Evolutionary conservation across 2,888 invertebrate species (phyloP), one percentile per base, ranked within the genome.

Genomic region (Eupithecia insigniata): DNA sequence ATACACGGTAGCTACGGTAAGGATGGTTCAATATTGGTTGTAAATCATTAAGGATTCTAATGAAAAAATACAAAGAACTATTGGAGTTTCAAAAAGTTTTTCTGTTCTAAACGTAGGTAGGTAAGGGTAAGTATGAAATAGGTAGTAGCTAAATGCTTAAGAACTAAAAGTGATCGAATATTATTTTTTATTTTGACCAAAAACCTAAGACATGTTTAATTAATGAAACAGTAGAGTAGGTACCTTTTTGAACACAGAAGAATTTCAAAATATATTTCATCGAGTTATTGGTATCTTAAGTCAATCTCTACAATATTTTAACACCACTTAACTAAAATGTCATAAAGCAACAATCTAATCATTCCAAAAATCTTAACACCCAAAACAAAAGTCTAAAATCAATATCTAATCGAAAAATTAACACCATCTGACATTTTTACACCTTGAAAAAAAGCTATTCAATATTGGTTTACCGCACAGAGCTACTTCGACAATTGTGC

Each of bases 401-500:
- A 51, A 34, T 55, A 73, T 74, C 74, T 70, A 76, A 77, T 69
- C 71, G 66, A 60, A 73, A 76, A 73, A 70, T 76, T 77, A 74
- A 78, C 82, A 82, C 78, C 71, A 74, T 74, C 74, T 66, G 75
- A 76, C 64, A 67, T 66, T 77, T 78, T 66, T 39, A 73, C 34
- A 55, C 58, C 18, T 46, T 51, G 46, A 77, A 71, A 67, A 82
- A 80, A 80, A 77, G 65, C 79, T 71, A 61, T 67, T 73, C 68
- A 67, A 39, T 60, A 66, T 70, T 71, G 62, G 70, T 73, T 67
- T 66, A 72, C 70, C 77, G 79, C 80, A 79, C 81, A 79, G 81
- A 22, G 83, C 82, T 69, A 75, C 75, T 75, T 76, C 76, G 76
- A 80, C 82, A 80, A 83, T 81, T 82, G 81, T 81, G 64, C 32